Evolutionary conservation across 2,113 vertebrate species (phyloP).

Genomic region (Cnemophilus loriae): DNA sequence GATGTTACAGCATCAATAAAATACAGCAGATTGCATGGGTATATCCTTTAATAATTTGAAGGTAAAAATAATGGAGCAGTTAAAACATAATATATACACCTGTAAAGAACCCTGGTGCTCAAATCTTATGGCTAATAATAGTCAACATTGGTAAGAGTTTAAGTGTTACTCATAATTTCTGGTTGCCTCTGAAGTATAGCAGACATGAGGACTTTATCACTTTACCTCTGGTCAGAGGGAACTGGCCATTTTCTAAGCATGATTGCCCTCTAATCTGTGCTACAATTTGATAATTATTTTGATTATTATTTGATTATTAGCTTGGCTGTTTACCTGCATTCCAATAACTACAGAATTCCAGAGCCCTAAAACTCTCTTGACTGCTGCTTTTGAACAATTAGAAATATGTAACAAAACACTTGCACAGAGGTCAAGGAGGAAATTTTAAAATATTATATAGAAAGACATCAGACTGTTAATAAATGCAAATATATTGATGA

Average conservation of each 20-base stretch:
- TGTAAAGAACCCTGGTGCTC: neutral
- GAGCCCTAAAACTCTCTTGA: neutral
- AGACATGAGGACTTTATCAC: neutral
- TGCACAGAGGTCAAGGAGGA: neutral
- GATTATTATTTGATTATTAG: neutral
- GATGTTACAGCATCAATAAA: neutral
- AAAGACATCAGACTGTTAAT: neutral
- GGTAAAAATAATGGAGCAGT: neutral
- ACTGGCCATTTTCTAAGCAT: neutral
- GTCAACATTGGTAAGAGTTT: neutral
- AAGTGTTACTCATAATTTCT: neutral
- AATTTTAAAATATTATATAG: neutral
- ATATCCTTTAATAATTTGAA: neutral
- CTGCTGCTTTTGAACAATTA: neutral
- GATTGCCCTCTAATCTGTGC: neutral
- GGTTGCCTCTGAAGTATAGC: neutral
- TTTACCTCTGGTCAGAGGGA: neutral
- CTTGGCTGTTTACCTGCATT: neutral
- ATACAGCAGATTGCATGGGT: neutral
- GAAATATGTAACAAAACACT: neutral
- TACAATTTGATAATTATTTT: neutral
- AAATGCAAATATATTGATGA: neutral
- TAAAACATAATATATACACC: neutral
- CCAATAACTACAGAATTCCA: neutral
- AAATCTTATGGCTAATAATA: neutral